Evolutionary conservation across 2,888 invertebrate species (phyloP).

Genomic region (Cheilosia vernalis): DNA sequence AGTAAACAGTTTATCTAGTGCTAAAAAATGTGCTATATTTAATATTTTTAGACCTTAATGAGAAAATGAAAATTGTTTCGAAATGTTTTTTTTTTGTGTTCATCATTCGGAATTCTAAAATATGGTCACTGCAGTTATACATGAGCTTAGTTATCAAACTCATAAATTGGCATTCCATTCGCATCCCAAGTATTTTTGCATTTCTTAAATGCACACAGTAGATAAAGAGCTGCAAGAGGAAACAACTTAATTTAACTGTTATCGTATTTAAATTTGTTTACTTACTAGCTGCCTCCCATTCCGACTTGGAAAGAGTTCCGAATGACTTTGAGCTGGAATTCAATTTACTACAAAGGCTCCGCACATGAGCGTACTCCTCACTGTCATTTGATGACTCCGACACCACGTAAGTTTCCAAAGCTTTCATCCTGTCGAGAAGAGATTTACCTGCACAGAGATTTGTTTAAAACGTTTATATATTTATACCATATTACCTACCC

Average conservation of each 20-base stretch:
- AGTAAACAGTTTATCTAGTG: no score
- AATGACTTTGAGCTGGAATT: conserved; percentile 83
- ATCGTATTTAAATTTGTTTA: conserved; percentile 4
- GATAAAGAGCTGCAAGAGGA: conserved; percentile 88
- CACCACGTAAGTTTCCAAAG: conserved; percentile 91
- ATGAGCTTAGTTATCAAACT: conserved; percentile 76
- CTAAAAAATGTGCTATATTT: no score
- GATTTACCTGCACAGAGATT: conserved; percentile 76
- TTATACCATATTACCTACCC: conserved; percentile 68
- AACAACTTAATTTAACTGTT: not conserved
- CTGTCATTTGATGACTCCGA: conserved; percentile 84
- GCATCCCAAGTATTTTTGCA: conserved; percentile 87
- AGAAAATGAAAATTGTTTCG: no score
- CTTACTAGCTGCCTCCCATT: conserved; percentile 97
- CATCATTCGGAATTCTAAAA: no score
- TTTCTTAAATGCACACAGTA: conserved; percentile 93
- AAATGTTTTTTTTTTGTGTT: no score
- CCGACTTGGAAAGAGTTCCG: conserved; percentile 93
- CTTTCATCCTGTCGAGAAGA: conserved; percentile 90
- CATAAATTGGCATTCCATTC: conserved; percentile 87
- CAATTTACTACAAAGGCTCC: conserved; percentile 84
- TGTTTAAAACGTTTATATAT: not conserved
- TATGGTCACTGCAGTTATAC: no score
- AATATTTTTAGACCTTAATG: no score
- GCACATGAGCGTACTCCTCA: conserved; percentile 90